Base-by-base conservation (phyloP, 2,797 vertebrate genomes). In the Periophthalmus magnuspinnatus region DNA sequence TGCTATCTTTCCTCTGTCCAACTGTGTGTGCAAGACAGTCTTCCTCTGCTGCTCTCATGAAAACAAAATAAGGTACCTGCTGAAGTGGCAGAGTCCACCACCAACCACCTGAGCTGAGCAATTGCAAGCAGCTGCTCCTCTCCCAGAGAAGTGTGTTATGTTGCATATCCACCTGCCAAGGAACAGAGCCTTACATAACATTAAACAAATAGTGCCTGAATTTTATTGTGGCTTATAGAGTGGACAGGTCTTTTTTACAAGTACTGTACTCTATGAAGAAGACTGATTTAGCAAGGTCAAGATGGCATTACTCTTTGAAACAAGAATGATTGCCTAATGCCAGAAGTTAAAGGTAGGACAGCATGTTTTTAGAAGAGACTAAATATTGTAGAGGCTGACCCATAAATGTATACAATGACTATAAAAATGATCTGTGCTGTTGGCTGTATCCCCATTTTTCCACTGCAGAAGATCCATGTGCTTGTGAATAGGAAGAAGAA, bases 71-170 rank as follows among this genome's bases (percentile, higher is more conserved):
- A 70, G 38, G 17, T 36, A 22, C 79, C 80, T 81, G 58, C 58
- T 90, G 84, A 86, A 87, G 80, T 74, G 72, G 80, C 80, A 90
- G 89, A 87, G 86, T 88, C 87, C 85, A 78, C 66, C 50, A 36
- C 86, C 84, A 77, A 47, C 86, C 84, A 77, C 68, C 50, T 50
- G n/a, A 74, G 74, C 65, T 78, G 67, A 80, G 57, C 32, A 74
- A 9, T 28, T 81, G 32, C 69, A 67, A 75, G 76, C 83, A 85
- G 71, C 84, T 85, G 79, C 77, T 72, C 36, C 64, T 17, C 47
- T 83, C 82, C 74, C 81, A 85, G 75, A 61, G 69, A 55, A 52
- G 50, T 52, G 69, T 80, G 77, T 79, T 70, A 38, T 48, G 21
- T 22, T 45, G 58, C 17, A 32, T 17, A 71, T 69, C 47, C 84